phyloP scores from a whole-genome alignment of 2,888 invertebrate genomes.

The Macroteleia sp. region DNA sequence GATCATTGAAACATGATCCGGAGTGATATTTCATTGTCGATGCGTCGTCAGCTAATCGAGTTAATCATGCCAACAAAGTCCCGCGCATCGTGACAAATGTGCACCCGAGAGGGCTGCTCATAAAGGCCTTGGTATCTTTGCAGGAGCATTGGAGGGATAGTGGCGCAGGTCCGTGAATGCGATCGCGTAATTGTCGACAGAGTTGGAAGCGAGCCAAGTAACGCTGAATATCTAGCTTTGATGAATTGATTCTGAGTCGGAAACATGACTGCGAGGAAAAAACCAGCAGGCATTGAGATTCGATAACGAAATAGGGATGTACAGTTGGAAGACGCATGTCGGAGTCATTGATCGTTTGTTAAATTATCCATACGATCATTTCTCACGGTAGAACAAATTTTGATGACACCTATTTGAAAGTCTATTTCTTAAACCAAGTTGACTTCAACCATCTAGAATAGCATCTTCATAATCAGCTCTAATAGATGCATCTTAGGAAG shows the following conservation, averaged over 20 bases:
- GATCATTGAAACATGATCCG: slow-evolving; percentile 22
- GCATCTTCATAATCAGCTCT: no score
- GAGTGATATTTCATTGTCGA: slow-evolving; percentile 27
- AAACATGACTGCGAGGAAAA: slow-evolving; percentile 12
- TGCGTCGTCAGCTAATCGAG: slow-evolving; percentile 38
- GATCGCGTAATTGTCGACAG: slow-evolving; percentile 48
- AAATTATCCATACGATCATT: background rate
- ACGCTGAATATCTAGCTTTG: slow-evolving; percentile 40
- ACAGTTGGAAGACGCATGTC: background rate
- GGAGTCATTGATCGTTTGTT: background rate
- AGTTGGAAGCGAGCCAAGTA: slow-evolving; percentile 42
- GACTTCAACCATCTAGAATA: background rate
- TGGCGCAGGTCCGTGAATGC: slow-evolving; percentile 39
- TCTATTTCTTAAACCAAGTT: background rate
- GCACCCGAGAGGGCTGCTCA: slow-evolving; percentile 19
- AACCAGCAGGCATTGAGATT: background rate
- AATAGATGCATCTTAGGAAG: no score
- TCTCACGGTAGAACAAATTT: background rate
- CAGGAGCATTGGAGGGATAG: slow-evolving; percentile 18
- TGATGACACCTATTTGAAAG: background rate
- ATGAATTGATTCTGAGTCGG: slow-evolving; percentile 46
- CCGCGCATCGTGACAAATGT: slow-evolving; percentile 34
- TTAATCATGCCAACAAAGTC: slow-evolving; percentile 43
- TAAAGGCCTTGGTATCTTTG: slow-evolving; percentile 35
- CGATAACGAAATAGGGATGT: slow-evolving; percentile 6